phyloP scores from a whole-genome alignment of 2,888 invertebrate species.

The Sceliomorpha sp. region DNA sequence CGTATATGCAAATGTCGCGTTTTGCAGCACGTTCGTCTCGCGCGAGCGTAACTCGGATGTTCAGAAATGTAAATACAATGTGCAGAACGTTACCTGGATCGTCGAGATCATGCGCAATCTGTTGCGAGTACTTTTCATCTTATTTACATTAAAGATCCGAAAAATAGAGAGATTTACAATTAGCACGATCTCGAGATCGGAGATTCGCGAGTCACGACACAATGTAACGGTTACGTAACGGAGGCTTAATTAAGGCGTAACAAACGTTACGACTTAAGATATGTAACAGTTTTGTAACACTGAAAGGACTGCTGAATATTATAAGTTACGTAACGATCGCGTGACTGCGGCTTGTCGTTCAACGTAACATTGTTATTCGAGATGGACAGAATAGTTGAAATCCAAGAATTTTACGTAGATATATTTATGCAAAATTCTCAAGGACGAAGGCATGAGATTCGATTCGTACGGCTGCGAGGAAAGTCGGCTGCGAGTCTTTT shows the following conservation, averaged over 20 bases:
- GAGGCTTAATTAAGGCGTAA: conserved; percentile 48
- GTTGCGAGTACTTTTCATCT: conserved; percentile 13
- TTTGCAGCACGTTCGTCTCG: conserved; percentile 22
- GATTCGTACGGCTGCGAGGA: no score
- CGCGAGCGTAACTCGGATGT: conserved; percentile 14
- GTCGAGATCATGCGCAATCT: conserved; percentile 30
- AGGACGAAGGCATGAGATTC: no score
- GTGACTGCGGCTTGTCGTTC: conserved; percentile 31
- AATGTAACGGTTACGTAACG: conserved; percentile 25
- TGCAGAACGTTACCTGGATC: conserved; percentile 35
- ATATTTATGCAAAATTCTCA: no score
- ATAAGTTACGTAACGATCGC: conserved; percentile 20
- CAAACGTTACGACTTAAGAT: conserved; percentile 48
- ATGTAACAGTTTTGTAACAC: conserved; percentile 57
- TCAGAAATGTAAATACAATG: conserved; percentile 7
- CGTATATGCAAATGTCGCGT: no score
- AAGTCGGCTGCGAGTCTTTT: no score
- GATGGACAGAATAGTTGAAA: no score
- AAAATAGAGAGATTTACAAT: conserved; percentile 38
- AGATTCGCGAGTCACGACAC: conserved; percentile 32
- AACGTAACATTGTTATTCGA: conserved; percentile 36
- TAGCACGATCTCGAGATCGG: conserved; percentile 31
- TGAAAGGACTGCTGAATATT: conserved; percentile 46
- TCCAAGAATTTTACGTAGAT: no score
- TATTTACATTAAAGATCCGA: conserved; percentile 51